Conservation (phyloP, 2,888 invertebrate genomes). For the Chrysotoxum bicinctum region DNA sequence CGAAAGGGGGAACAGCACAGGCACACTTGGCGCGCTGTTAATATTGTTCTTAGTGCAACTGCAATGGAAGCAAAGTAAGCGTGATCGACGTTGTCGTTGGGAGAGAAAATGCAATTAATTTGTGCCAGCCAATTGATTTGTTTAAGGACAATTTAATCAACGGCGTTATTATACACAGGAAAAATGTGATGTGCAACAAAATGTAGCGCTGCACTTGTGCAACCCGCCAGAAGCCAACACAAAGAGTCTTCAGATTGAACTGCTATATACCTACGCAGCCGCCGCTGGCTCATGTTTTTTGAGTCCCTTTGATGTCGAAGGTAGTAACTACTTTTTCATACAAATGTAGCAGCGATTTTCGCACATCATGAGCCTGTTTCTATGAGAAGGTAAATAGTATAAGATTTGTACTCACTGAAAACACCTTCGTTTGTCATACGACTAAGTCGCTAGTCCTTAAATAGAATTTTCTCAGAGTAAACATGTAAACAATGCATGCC, state of each 20-base stretch:
- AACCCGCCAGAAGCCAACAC: slow-evolving; percentile 22
- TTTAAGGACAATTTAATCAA: slow-evolving; percentile 82
- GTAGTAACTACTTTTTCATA: neutral
- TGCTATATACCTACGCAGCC: neutral
- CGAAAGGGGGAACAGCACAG: slow-evolving; percentile 8
- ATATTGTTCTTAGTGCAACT: neutral
- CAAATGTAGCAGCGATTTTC: neutral
- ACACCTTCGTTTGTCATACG: no score
- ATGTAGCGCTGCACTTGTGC: slow-evolving; percentile 45
- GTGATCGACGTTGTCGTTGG: slow-evolving; percentile 72
- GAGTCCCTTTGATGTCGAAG: neutral
- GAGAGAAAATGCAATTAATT: slow-evolving; percentile 81
- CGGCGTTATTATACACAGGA: slow-evolving; percentile 73
- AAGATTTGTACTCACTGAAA: no score
- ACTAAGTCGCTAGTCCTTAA: no score
- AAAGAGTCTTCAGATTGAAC: neutral
- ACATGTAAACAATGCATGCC: no score
- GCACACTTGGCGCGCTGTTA: neutral
- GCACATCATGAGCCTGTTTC: no score
- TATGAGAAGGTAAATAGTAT: no score
- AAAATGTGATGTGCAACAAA: slow-evolving; percentile 36
- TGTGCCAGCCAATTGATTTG: slow-evolving; percentile 81
- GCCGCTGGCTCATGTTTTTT: neutral
- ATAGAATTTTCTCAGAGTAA: no score
- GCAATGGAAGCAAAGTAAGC: slow-evolving; percentile 10